Conservation (phyloP, 35 echinoderm and acorn worm genomes). For the Lytechinus variegatus region DNA sequence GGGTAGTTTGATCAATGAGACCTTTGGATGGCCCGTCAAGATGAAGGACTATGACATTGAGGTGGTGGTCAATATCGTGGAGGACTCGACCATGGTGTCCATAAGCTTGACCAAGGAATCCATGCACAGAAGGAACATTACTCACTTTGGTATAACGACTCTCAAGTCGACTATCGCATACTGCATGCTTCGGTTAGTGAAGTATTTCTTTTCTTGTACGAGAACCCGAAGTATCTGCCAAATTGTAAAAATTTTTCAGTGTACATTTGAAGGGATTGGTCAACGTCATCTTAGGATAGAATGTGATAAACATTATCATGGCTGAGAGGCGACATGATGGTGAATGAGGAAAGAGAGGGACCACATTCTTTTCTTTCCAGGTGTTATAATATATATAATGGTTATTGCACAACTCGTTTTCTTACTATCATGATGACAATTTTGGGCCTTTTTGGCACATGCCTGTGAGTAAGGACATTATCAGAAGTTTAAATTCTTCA, state of each 20-base stretch:
- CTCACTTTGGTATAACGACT: conserved; percentile 81
- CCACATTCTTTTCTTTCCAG: too few species aligned
- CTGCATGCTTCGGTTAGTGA: conserved; percentile 73
- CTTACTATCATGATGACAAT: too few species aligned
- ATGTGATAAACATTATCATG: background rate
- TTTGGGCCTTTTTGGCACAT: too few species aligned
- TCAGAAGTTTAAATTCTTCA: too few species aligned
- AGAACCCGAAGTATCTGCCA: background rate
- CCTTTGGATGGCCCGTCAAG: conserved; percentile 74
- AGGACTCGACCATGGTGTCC: conserved; percentile 52
- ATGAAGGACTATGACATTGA: conserved; percentile 80
- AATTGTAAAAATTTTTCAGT: too few species aligned
- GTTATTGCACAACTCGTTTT: too few species aligned
- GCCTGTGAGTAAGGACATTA: too few species aligned
- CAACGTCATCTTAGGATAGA: background rate
- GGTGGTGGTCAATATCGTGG: conserved; percentile 61
- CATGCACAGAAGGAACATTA: conserved; percentile 71
- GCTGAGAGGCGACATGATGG: too few species aligned
- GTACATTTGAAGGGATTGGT: background rate
- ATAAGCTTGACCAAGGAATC: conserved; percentile 70
- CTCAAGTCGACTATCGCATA: conserved; percentile 68
- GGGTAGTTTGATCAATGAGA: conserved; percentile 64
- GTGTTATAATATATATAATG: too few species aligned
- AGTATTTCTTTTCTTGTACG: background rate
- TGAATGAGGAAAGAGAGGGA: too few species aligned